phyloP scores from a whole-genome alignment of 1,140 invertebrate species.

The Heliconius melpomene region DNA sequence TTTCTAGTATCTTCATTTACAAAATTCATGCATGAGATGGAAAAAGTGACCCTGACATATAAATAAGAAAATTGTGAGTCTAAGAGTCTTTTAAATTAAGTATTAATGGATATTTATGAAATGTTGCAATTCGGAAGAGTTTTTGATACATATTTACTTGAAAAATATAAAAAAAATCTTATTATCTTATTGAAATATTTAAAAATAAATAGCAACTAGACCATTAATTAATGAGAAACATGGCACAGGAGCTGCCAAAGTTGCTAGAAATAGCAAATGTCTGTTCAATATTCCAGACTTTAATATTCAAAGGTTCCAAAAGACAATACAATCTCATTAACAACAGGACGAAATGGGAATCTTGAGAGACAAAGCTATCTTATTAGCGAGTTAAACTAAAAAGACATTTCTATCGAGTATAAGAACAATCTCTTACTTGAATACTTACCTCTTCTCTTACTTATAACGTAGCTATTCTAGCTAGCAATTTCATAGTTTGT shows the following conservation, averaged over 20 bases:
- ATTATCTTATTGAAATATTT: not conserved
- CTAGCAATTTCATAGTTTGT: no score
- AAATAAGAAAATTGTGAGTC: not conserved
- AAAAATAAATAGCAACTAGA: not conserved
- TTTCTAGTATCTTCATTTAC: constrained; percentile 1
- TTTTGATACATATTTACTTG: not conserved
- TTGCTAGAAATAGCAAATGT: not conserved
- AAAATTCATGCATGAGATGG: not conserved
- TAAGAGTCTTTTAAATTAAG: not conserved
- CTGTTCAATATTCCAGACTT: not conserved
- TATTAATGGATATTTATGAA: not conserved
- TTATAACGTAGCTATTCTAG: no score
- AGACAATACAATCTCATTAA: constrained; percentile 2
- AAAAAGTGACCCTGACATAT: not conserved
- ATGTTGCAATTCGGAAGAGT: not conserved
- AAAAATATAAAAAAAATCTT: no score
- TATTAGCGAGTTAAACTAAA: not conserved
- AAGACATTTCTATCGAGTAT: not conserved
- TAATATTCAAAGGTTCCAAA: not conserved
- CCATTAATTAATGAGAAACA: not conserved
- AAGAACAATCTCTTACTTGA: not conserved
- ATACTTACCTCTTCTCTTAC: not conserved
- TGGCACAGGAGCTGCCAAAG: not conserved
- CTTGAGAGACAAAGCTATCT: not conserved
- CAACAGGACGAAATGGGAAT: not conserved